A percentile compares a stretch with the other conserved stretches of the same genome.
Evolutionary conservation across 1,140 invertebrate species (phyloP).

Genomic region (Fopius arisanus): DNA sequence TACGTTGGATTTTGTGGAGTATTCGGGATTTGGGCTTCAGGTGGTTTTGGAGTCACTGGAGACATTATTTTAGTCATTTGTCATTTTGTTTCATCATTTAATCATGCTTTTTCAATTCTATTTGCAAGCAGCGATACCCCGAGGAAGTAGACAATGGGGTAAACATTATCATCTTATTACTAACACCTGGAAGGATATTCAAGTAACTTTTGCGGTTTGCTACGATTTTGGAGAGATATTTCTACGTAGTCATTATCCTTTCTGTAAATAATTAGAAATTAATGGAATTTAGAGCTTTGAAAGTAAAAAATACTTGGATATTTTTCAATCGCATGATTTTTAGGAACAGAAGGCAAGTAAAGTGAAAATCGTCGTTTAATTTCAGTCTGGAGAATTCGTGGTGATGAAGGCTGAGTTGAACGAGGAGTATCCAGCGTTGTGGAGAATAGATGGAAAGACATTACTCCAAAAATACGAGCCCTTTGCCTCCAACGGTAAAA

Average conservation of each 20-base stretch:
- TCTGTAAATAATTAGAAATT: too few species aligned
- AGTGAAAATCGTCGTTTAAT: background rate
- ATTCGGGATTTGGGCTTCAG: too few species aligned
- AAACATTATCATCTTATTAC: conserved; percentile 36
- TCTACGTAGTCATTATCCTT: too few species aligned
- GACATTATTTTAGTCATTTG: too few species aligned
- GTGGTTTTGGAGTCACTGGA: too few species aligned
- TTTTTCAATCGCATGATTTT: too few species aligned
- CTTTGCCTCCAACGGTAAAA: conserved; percentile 81
- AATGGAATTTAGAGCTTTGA: too few species aligned
- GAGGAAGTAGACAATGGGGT: conserved; percentile 48
- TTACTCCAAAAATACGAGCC: conserved; percentile 87
- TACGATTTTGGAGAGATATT: too few species aligned
- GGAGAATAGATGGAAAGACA: conserved; percentile 88
- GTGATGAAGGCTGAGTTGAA: conserved; percentile 79
- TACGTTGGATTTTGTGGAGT: conserved; percentile 35
- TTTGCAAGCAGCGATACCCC: conserved; percentile 51
- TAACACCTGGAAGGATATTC: background rate
- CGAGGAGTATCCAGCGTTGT: conserved; percentile 81
- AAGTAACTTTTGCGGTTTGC: too few species aligned
- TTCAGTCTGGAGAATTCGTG: conserved; percentile 85
- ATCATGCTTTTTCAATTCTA: conserved; percentile 23
- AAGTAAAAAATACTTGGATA: too few species aligned
- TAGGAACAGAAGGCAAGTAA: background rate
- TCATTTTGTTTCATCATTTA: background rate